phyloP scores from a whole-genome alignment of 2,888 invertebrate species.

The Anthophora plumipes region DNA sequence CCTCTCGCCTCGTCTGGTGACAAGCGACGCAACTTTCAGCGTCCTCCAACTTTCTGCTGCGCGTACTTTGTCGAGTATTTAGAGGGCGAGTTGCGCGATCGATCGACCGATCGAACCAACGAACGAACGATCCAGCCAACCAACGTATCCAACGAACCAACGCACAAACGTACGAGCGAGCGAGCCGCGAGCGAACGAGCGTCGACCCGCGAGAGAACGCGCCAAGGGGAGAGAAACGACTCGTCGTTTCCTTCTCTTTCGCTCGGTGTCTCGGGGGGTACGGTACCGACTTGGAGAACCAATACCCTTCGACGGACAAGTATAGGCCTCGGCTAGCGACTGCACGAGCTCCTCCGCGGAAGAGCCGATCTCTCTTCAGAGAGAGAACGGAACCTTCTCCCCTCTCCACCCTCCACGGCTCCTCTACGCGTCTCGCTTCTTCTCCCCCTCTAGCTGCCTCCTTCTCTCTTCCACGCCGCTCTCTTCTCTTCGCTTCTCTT shows the following conservation, averaged over 20 bases:
- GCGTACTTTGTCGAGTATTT: slow-evolving; percentile 26
- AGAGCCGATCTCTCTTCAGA: slow-evolving; percentile 78
- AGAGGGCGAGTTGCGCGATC: slow-evolving; percentile 34
- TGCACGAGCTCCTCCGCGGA: slow-evolving; percentile 81
- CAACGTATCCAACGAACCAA: slow-evolving; percentile 16
- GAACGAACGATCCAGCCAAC: slow-evolving; percentile 28
- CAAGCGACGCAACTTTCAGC: background rate
- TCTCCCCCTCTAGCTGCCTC: slow-evolving; percentile 68
- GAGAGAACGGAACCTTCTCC: slow-evolving; percentile 70
- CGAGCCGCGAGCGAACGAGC: slow-evolving; percentile 52
- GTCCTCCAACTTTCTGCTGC: background rate
- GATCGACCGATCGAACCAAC: slow-evolving; percentile 36
- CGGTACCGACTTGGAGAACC: slow-evolving; percentile 69
- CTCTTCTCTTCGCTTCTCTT: background rate
- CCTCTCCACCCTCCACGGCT: slow-evolving; percentile 56
- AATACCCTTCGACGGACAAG: slow-evolving; percentile 81
- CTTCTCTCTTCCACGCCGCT: slow-evolving; percentile 48
- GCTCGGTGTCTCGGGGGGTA: slow-evolving; percentile 61
- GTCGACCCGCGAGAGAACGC: slow-evolving; percentile 55
- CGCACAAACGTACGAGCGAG: slow-evolving; percentile 46
- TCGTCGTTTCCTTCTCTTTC: slow-evolving; percentile 55
- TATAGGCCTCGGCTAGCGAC: slow-evolving; percentile 83
- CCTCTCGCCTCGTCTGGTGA: background rate
- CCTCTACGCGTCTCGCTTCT: slow-evolving; percentile 35
- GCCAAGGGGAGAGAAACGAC: slow-evolving; percentile 55